phyloP scores from a whole-genome alignment of 2,113 vertebrate species.

The Tautogolabrus adspersus region DNA sequence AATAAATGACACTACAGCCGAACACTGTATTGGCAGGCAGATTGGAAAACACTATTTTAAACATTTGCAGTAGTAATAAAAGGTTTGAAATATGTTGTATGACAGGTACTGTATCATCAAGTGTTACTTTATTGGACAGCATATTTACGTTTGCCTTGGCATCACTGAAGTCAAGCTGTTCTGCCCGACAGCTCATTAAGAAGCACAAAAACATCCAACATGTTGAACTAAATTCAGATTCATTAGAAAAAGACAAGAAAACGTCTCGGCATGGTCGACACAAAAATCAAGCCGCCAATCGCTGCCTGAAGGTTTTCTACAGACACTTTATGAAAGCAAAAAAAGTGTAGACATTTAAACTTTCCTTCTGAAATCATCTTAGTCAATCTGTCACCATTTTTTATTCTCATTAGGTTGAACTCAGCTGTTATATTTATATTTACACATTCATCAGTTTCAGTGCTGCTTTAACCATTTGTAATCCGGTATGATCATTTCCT shows the following conservation, averaged over 20 bases:
- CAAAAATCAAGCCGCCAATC: constrained; percentile 3
- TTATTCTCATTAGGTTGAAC: constrained; percentile 24
- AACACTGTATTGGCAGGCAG: too few relatives aligned
- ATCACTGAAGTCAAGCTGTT: constrained; percentile 23
- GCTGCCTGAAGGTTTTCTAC: background rate
- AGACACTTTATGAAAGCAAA: constrained; percentile 24
- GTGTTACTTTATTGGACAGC: constrained; percentile 57
- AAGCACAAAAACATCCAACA: constrained; percentile 40
- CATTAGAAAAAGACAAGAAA: constrained; percentile 23
- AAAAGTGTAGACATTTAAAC: background rate
- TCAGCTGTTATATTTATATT: constrained; percentile 2
- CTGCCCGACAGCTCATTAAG: constrained; percentile 6
- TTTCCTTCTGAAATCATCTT: background rate
- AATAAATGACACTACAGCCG: too few relatives aligned
- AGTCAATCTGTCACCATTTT: constrained; percentile 9
- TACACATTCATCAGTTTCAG: constrained; percentile 10
- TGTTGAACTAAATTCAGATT: constrained; percentile 17
- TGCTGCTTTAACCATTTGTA: constrained; percentile 17
- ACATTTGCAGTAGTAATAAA: background rate
- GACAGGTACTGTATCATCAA: constrained; percentile 28
- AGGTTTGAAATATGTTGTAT: background rate
- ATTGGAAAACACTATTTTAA: too few relatives aligned
- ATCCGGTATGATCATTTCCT: constrained; percentile 24
- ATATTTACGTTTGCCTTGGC: constrained; percentile 44
- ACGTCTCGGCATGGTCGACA: constrained; percentile 4